phyloP scores from a whole-genome alignment of 92 coral and sea anemone species.

The Metridium senile region DNA sequence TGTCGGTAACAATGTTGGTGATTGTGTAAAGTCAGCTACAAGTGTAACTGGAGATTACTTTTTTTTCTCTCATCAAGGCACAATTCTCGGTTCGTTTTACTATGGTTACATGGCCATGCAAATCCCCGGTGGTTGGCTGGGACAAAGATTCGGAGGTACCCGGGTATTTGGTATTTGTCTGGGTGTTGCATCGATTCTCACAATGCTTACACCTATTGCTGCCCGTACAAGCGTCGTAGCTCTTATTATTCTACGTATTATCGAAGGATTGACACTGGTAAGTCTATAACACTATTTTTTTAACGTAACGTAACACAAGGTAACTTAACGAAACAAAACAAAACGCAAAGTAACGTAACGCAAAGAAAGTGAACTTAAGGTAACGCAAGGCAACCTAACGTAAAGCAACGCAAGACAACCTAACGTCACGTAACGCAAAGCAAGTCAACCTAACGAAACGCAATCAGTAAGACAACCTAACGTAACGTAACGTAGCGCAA shows the following conservation, averaged over 20 bases:
- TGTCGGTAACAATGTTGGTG: too few species aligned
- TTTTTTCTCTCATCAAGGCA: too few species aligned
- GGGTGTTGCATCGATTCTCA: constrained; percentile 89
- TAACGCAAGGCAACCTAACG: too few species aligned
- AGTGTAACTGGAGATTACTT: too few species aligned
- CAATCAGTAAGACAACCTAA: too few species aligned
- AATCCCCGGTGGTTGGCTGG: constrained; percentile 98
- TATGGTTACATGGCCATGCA: constrained; percentile 98
- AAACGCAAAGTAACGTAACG: too few species aligned
- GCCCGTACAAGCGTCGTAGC: constrained; percentile 92
- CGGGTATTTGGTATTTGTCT: constrained; percentile 92
- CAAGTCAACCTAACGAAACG: too few species aligned
- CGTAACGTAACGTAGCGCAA: too few species aligned
- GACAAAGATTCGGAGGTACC: constrained; percentile 96
- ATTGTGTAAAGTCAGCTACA: too few species aligned
- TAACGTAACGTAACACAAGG: background rate
- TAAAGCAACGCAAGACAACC: too few species aligned
- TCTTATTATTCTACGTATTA: constrained; percentile 86
- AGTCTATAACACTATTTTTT: background rate
- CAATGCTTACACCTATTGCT: constrained; percentile 92
- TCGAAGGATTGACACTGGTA: constrained; percentile 95
- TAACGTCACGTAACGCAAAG: too few species aligned
- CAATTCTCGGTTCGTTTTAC: constrained; percentile 96
- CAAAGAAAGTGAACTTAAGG: too few species aligned
- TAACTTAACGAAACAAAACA: background rate